phyloP scores from a whole-genome alignment of 2,797 vertebrate genomes.

The Astyanax mexicanus region DNA sequence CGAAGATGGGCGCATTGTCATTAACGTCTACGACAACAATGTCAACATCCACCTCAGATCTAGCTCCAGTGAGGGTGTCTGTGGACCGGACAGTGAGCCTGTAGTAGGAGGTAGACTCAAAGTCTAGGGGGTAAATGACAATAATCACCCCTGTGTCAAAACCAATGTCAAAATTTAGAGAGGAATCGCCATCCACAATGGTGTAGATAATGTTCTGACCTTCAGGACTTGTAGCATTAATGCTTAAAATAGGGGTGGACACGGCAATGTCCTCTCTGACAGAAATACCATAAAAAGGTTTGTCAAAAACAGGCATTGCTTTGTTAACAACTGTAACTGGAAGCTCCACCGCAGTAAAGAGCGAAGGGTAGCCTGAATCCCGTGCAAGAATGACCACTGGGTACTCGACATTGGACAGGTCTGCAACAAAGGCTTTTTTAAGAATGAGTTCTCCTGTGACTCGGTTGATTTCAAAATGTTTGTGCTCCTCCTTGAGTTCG shows the following conservation, averaged over 20 bases:
- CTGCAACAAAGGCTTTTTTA: constrained; percentile 85
- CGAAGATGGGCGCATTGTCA: constrained; percentile 90
- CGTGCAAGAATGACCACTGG: constrained; percentile 86
- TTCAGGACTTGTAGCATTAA: constrained; percentile 92
- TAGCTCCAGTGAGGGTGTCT: constrained; percentile 87
- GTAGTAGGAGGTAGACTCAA: constrained; percentile 89
- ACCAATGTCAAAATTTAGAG: constrained; percentile 89
- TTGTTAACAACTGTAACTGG: constrained; percentile 91
- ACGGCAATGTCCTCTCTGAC: constrained; percentile 87
- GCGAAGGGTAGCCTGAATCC: constrained; percentile 86
- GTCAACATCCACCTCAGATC: constrained; percentile 93
- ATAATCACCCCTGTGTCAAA: constrained; percentile 92
- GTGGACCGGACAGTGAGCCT: constrained; percentile 90
- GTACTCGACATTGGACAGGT: constrained; percentile 89
- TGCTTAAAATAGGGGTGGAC: constrained; percentile 85
- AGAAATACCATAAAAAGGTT: constrained; percentile 92
- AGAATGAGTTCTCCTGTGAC: constrained; percentile 87
- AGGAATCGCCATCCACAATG: constrained; percentile 89
- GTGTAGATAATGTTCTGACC: constrained; percentile 92
- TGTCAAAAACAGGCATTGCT: constrained; percentile 97
- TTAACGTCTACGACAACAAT: constrained; percentile 92
- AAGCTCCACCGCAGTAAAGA: constrained; percentile 86
- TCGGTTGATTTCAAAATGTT: constrained; percentile 85
- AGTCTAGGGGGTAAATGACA: constrained; percentile 88
- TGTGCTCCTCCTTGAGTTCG: constrained; percentile 85